Percentiles rank a stretch among this genome's conserved stretches.
Conservation (phyloP, 2,113 vertebrate species). For the Corythaixoides concolor region DNA sequence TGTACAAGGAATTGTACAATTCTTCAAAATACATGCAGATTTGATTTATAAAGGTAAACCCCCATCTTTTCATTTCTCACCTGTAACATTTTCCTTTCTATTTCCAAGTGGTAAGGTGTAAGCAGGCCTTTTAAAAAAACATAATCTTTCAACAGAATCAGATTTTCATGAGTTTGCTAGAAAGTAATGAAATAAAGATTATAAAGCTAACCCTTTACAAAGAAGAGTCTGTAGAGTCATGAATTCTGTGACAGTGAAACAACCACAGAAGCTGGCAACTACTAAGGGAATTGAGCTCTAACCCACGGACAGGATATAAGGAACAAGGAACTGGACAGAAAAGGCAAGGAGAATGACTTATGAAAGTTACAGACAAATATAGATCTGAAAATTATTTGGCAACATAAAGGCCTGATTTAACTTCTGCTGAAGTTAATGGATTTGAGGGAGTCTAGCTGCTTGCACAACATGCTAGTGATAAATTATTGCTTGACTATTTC, state of each 20-base stretch:
- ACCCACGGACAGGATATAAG: background rate
- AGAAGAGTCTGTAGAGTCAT: background rate
- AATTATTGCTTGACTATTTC: background rate
- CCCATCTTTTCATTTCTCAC: background rate
- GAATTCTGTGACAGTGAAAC: background rate
- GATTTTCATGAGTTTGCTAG: background rate
- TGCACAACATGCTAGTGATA: background rate
- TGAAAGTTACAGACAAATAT: background rate
- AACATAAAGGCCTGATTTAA: background rate
- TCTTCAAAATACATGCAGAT: background rate
- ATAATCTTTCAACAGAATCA: background rate
- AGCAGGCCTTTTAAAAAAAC: background rate
- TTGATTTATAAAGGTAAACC: background rate
- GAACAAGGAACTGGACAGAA: background rate
- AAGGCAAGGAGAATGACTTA: background rate
- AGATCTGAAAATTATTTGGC: background rate
- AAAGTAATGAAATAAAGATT: background rate
- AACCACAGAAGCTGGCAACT: background rate
- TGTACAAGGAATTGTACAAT: background rate
- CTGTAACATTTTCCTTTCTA: background rate
- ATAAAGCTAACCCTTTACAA: background rate
- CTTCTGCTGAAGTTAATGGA: background rate
- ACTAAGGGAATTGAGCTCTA: background rate
- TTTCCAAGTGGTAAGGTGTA: background rate
- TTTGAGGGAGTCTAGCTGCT: background rate